Percentiles rank a stretch among this genome's conserved stretches.
Evolutionary conservation across 1,140 invertebrate genomes (phyloP).

Genomic region (Glomeris maerens): DNA sequence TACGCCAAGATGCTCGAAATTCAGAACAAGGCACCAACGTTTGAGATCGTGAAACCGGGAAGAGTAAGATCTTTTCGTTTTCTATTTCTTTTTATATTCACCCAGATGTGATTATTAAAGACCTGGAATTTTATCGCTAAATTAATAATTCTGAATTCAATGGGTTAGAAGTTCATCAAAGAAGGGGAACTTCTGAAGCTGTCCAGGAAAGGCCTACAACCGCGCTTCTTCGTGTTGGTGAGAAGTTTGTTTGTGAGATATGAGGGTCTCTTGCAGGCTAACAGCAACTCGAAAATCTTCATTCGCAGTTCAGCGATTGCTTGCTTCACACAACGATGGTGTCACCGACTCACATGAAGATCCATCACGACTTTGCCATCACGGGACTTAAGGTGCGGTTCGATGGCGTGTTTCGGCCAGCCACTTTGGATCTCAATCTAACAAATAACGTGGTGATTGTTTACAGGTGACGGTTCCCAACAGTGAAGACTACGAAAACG

Average conservation of each 20-base stretch:
- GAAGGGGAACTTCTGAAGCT: slow-evolving; percentile 53
- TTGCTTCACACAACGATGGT: slow-evolving; percentile 44
- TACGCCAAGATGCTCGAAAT: slow-evolving; percentile 41
- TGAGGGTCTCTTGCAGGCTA: too few relatives aligned
- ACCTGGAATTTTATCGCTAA: too few relatives aligned
- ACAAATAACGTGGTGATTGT: not conserved
- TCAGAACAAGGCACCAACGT: slow-evolving; percentile 38
- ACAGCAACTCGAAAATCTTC: too few relatives aligned
- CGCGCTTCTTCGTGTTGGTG: slow-evolving; percentile 54
- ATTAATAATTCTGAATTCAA: slow-evolving; percentile 17
- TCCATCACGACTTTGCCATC: slow-evolving; percentile 41
- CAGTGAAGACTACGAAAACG: slow-evolving; percentile 39
- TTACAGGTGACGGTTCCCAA: slow-evolving; percentile 22
- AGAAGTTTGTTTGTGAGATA: slow-evolving; percentile 20
- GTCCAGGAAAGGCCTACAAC: slow-evolving; percentile 49
- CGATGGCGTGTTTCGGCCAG: slow-evolving; percentile 23
- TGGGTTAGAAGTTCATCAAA: slow-evolving; percentile 39
- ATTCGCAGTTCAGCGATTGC: slow-evolving; percentile 54
- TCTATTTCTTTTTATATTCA: too few relatives aligned
- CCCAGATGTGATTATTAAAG: too few relatives aligned
- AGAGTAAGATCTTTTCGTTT: slow-evolving; percentile 24
- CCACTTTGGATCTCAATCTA: not conserved
- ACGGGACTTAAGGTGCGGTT: slow-evolving; percentile 44
- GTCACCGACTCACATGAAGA: slow-evolving; percentile 21
- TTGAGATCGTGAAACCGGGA: slow-evolving; percentile 52